phyloP scores from a whole-genome alignment of 2,888 invertebrate genomes.

The Melipona bicolor region DNA sequence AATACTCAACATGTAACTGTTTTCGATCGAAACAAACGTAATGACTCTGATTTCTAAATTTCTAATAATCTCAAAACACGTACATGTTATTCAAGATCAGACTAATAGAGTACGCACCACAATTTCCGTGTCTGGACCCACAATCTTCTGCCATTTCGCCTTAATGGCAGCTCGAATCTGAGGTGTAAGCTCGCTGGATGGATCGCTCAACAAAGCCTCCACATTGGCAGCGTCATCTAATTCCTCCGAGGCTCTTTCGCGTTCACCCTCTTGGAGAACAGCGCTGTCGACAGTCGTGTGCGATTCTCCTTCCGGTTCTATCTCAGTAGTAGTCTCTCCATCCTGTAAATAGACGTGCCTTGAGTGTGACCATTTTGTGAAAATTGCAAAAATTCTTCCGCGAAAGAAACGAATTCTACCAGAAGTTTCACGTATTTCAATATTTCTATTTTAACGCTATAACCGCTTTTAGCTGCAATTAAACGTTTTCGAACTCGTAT shows the following conservation, averaged over 20 bases:
- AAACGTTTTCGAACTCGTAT: too few species aligned
- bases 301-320: constrained; percentile 92
- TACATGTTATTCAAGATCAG: background rate
- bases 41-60: background rate
- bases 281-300: constrained; percentile 90
- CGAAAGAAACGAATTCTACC: background rate
- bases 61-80: too few species aligned
- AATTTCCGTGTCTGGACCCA: constrained; percentile 92
- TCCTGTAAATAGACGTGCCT: constrained; percentile 84
- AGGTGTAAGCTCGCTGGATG: constrained; percentile 83
- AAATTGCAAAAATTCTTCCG: background rate
- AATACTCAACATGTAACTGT: too few species aligned
- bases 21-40: background rate
- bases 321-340: constrained; percentile 88
- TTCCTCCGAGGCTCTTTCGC: constrained; percentile 86
- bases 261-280: constrained; percentile 85
- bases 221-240: constrained; percentile 86
- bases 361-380: background rate
- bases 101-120: constrained; percentile 86
- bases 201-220: constrained; percentile 84
- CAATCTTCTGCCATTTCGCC: constrained; percentile 92
- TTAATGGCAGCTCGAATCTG: constrained; percentile 92
- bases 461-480: too few species aligned
- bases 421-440: too few species aligned
- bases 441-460: too few species aligned